These are phyloP conservation scores for Phylloscopus whistleri DNA, from an alignment of 2,113 vertebrate genomes.

Conservation along the genomic window DNA sequence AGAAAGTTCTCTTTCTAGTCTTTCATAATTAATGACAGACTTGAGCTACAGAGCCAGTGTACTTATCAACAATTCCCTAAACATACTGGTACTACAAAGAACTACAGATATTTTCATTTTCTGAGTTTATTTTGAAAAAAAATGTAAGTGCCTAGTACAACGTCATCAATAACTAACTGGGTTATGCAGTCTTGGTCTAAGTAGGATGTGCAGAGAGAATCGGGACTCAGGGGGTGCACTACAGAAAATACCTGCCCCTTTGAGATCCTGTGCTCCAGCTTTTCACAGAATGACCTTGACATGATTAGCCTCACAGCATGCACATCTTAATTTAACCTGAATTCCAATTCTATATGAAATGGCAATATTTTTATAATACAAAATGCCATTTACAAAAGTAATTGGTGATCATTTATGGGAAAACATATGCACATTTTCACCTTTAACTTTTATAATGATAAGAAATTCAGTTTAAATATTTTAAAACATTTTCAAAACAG, in stretches of 20 bases:
- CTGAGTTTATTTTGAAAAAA: neutral
- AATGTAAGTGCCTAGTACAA: neutral
- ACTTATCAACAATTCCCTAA: neutral
- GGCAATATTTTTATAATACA: neutral
- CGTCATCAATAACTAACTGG: neutral
- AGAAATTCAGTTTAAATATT: neutral
- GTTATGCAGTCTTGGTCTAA: neutral
- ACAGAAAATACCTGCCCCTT: neutral
- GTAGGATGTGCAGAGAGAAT: neutral
- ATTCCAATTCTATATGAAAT: neutral
- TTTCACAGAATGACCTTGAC: neutral
- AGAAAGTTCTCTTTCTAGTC: neutral
- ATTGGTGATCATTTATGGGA: fast-evolving
- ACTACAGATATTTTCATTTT: neutral
- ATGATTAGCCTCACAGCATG: neutral
- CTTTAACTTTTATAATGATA: neutral
- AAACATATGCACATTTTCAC: neutral
- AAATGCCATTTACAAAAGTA: neutral
- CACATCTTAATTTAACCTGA: neutral
- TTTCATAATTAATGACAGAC: neutral
- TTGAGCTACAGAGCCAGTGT: neutral
- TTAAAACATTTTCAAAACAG: neutral
- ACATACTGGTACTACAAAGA: neutral
- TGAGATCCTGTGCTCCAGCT: neutral
- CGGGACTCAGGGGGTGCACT: neutral